Evolutionary conservation across 2,888 invertebrate genomes (phyloP).

Genomic region (Poecilus cupreus): DNA sequence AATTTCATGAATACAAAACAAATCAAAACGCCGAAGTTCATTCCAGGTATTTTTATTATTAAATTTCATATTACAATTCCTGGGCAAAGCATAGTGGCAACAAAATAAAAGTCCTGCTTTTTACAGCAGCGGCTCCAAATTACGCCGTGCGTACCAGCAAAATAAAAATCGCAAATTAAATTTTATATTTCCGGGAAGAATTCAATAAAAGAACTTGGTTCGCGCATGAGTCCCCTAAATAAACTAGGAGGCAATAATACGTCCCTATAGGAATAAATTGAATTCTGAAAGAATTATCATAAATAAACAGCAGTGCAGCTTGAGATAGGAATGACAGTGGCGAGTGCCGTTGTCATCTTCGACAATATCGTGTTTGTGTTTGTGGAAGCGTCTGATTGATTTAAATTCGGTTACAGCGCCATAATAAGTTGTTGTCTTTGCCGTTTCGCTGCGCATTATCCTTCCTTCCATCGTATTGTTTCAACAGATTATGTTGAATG

Average conservation of each 20-base stretch:
- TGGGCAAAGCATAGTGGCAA: neutral
- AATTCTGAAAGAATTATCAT: slow-evolving; percentile 41
- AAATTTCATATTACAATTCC: slow-evolving; percentile 30
- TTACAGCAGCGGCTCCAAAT: neutral
- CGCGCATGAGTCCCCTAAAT: slow-evolving; percentile 34
- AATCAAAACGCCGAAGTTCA: neutral
- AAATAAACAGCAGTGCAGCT: slow-evolving; percentile 29
- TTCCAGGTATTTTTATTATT: slow-evolving; percentile 28
- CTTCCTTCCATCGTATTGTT: neutral
- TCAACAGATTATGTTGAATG: neutral
- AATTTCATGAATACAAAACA: neutral
- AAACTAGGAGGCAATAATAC: slow-evolving; percentile 50
- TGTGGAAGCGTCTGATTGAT: neutral
- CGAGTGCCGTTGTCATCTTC: neutral
- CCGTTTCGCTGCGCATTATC: no score
- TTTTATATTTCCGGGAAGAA: slow-evolving; percentile 46
- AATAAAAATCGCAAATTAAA: slow-evolving; percentile 48
- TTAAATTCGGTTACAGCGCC: neutral
- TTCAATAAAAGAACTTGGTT: slow-evolving; percentile 42
- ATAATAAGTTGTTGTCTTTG: slow-evolving; percentile 6
- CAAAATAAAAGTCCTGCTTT: neutral
- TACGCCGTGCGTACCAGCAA: neutral
- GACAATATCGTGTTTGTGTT: slow-evolving; percentile 21
- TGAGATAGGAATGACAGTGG: neutral
- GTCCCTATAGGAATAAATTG: slow-evolving; percentile 35